Base-by-base conservation (phyloP, 2,113 vertebrate species). In the Paramormyrops kingsleyae region DNA sequence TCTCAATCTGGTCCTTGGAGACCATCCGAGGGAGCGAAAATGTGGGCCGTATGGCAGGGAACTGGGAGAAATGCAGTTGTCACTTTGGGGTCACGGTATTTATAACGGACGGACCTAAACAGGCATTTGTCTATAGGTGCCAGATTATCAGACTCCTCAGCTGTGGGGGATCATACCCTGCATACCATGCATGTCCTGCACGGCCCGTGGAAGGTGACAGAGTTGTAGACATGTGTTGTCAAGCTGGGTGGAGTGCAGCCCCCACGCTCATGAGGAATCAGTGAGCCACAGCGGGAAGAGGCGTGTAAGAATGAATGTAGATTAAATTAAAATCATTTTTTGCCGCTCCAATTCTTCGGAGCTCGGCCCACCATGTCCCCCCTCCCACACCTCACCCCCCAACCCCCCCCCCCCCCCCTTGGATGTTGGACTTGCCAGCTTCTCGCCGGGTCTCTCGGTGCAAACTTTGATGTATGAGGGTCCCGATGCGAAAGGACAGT, bases 401-500 rank as follows among this genome's bases (percentile, higher is more conserved):
- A n/a, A n/a, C n/a, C n/a, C 52, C 1, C 21, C 19, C 4, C 5
- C 53, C 19, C n/a, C 27, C 52, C 3, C 21, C 19, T 1, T 1
- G 27, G 4, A 35, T 35, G 66, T 39, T 17, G 31, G 70, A 94
- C 90, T 39, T 93, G 94, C 94, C 92, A 92, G 91, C 86, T 86
- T 6, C 93, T 94, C 83, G 42, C 88, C 5, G 89, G 80, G 89
- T 92, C 91, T 93, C 94, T 91, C 89, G 1, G 91, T 90, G 66
- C 91, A 95, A 95, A 95, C 89, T 88, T 94, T 97, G 97, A 97
- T 97, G 96, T 96, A 96, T 96, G 96, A 95, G 95, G 88, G 87
- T 92, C 90, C 92, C 94, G 93, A 96, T 95, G 93, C 77, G 91
- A 96, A 94, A 87, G 91, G 96, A 96, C 96, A 96, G 95, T 94